Base-by-base conservation (phyloP, 1,140 invertebrate species). In the Forficula auricularia region DNA sequence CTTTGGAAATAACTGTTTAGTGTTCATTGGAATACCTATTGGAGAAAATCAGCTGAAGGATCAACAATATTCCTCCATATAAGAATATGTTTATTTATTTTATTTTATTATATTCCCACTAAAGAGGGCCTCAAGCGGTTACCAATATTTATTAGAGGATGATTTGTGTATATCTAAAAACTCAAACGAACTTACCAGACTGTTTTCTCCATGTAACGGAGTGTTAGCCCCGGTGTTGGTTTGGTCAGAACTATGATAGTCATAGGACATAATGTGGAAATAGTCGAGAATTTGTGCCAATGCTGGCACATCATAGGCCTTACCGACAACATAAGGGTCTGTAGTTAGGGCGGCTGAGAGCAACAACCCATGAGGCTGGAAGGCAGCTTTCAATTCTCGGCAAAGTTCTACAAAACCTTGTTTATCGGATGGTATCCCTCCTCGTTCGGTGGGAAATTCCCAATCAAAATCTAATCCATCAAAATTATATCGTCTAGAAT, bases 221-320 rank as follows among this genome's bases (percentile, higher is more conserved):
- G 82, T 73, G 54, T 87, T 87, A 15, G 79, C 72, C 1, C 79
- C 77, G 1, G 83, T 76, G 36, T 64, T 66, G 0, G 62, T 64
- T 50, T 89, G 80, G 82, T 84, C 90, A 3, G 74, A 67, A 3
- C 84, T 84, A 51, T 89, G 83, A 60, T 86, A 89, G 62, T 92
- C 86, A 54, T 90, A 91, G 43, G 77, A 77, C 85, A 90, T 89
- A 47, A 91, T 69, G 51, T 89, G 84, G 15, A 94, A 72, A 33
- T 77, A 79, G 60, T 91, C 83, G 10, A 90, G 57, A 53, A 80
- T 72, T 7, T 72, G 60, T 0, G 78, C 74, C 20, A 91, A 63
- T 50, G 71, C 65, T 7, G 68, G 61, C 13, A 91, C 66, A 56
- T 89, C 76, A 51, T 91, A 91, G 1, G 73, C 79, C 1, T 60